Base-by-base conservation (phyloP, 2,797 vertebrate species). In the Sphaeramia orbicularis region DNA sequence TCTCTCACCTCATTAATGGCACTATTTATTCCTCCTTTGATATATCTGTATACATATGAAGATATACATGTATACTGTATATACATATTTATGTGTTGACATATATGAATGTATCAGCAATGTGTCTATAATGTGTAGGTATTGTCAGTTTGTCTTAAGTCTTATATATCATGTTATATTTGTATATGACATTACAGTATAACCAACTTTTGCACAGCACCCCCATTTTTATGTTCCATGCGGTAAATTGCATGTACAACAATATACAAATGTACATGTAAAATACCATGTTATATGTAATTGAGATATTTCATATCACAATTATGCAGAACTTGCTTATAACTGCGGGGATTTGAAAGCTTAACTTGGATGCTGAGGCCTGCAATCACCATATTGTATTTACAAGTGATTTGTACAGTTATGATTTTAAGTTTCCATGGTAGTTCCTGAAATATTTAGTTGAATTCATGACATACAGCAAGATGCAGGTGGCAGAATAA, bases 71-170 rank as follows among this genome's bases (percentile, higher is more conserved):
- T 94, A 91, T 93, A 89, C 84, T 90, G 84, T 89, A 92, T 92
- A 94, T 92, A 93, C 87, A 91, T 94, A 94, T 91, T 90, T 93
- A 92, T 78, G 85, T 92, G 92, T 94, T 94, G 92, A 94, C 92
- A 93, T 94, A 93, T 94, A 94, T 95, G 93, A 95, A 94, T 95
- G 93, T 95, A 94, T 79, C 83, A 92, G 91, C 88, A 93, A 92
- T 90, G 91, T 92, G 87, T 92, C 85, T 92, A 86, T 91, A 90
- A 91, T 60, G 78, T 93, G 91, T 93, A 87, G 86, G 73, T 93
- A 87, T 93, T 59, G 87, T 91, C 85, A 65, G 85, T 91, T 78
- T 81, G 82, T 93, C 76, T 84, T 84, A 62, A 65, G 71, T 85
- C 52, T 80, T 83, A 69, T 88, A 80, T 89, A 78, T 88, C 86